phyloP scores from a whole-genome alignment of 1,140 invertebrate genomes.

The Mercenaria mercenaria region DNA sequence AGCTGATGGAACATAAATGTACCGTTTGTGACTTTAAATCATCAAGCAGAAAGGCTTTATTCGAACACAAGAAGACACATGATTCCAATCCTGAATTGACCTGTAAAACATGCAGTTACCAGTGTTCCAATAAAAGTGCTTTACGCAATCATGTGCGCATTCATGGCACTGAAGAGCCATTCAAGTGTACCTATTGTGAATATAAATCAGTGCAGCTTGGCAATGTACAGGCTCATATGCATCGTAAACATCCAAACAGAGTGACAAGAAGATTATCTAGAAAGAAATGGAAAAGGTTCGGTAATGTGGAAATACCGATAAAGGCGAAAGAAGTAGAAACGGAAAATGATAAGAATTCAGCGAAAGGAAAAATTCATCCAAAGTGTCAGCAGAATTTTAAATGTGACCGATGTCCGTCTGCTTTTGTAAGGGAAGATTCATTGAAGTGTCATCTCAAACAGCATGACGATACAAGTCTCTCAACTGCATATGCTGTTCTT shows the following conservation, averaged over 20 bases:
- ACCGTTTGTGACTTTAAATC: conserved; percentile 73
- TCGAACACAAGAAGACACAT: conserved; percentile 79
- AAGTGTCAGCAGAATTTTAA: conserved; percentile 76
- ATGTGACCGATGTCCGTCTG: conserved; percentile 79
- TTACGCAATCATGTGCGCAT: conserved; percentile 86
- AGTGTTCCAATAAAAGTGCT: conserved; percentile 72
- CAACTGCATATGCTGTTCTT: conserved; percentile 75
- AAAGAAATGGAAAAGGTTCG: background rate
- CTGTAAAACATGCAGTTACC: conserved; percentile 75
- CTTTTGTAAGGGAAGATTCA: conserved; percentile 85
- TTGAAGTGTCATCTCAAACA: conserved; percentile 83
- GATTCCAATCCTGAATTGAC: conserved; percentile 61
- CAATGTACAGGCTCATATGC: conserved; percentile 79
- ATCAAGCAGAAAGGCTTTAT: conserved; percentile 74
- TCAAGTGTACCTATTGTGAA: conserved; percentile 82
- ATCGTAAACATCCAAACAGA: conserved; percentile 77
- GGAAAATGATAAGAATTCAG: background rate
- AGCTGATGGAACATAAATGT: conserved; percentile 74
- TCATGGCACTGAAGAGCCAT: conserved; percentile 85
- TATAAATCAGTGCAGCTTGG: conserved; percentile 82
- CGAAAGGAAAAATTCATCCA: conserved; percentile 65
- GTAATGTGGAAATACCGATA: background rate
- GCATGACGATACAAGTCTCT: conserved; percentile 74
- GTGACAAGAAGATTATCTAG: conserved; percentile 29
- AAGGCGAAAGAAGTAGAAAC: conserved; percentile 61